A percentile compares a stretch with the other conserved stretches of the same genome.
phyloP scores from a whole-genome alignment of 23 tunicate genomes.

The Styela clava region DNA sequence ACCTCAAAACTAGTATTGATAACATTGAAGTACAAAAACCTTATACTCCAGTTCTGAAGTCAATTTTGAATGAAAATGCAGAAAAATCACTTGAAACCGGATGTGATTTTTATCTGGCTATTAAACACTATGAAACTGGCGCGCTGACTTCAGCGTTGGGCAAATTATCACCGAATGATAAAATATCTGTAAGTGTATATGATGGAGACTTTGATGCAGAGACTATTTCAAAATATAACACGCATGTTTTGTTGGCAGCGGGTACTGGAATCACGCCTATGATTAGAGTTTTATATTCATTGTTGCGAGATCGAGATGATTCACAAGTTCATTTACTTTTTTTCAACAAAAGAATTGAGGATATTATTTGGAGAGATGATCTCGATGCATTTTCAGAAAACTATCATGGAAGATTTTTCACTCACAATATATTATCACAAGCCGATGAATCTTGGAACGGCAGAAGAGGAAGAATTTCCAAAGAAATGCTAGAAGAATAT shows the following conservation, averaged over 20 bases:
- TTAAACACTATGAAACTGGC: constrained; percentile 61
- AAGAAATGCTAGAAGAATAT: constrained; percentile 12
- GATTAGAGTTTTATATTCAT: constrained; percentile 43
- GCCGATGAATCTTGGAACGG: constrained; percentile 61
- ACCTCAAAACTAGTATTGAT: constrained; percentile 51
- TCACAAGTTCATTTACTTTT: constrained; percentile 32
- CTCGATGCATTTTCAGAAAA: constrained; percentile 25
- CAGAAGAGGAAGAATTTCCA: constrained; percentile 43
- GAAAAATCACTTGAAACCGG: not conserved
- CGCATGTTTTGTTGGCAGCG: constrained; percentile 48
- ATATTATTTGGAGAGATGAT: constrained; percentile 66
- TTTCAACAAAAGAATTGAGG: constrained; percentile 51
- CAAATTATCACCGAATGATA: constrained; percentile 26
- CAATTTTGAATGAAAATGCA: not conserved
- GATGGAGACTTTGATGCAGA: constrained; percentile 50
- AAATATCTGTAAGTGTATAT: constrained; percentile 39
- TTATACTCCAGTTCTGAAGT: constrained; percentile 49
- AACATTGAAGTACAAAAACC: constrained; percentile 49
- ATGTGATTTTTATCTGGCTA: constrained; percentile 26
- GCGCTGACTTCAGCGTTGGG: constrained; percentile 41
- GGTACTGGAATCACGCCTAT: constrained; percentile 95
- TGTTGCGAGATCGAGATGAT: constrained; percentile 28
- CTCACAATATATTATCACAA: constrained; percentile 52
- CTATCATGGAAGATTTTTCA: constrained; percentile 31
- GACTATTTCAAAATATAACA: not conserved